Conservation (phyloP, 1,140 invertebrate species). For the Psix sp. region DNA sequence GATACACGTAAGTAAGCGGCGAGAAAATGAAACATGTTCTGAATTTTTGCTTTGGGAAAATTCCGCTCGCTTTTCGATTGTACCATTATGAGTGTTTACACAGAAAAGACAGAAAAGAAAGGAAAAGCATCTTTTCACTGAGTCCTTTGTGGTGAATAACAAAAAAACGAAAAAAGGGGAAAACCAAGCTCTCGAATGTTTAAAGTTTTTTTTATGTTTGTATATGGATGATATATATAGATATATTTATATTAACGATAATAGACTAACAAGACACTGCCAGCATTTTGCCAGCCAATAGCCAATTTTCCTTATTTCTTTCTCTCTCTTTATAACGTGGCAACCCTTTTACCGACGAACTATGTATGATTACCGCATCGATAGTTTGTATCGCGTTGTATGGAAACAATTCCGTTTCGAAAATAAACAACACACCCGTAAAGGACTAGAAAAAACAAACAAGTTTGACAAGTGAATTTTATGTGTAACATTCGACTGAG, state of each 20-base stretch:
- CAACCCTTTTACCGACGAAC: constrained; percentile 17
- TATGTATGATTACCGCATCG: too few relatives aligned
- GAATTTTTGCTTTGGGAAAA: constrained; percentile 48
- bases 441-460: constrained; percentile 67
- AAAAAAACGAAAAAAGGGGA: constrained; percentile 23
- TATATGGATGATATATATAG: constrained; percentile 27
- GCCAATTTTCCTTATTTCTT: constrained; percentile 33
- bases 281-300: constrained; percentile 29
- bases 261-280: constrained; percentile 17
- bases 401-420: constrained; percentile 7
- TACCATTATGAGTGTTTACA: constrained; percentile 60
- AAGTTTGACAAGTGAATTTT: constrained; percentile 72
- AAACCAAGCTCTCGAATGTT: constrained; percentile 26
- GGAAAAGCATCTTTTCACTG: too few relatives aligned
- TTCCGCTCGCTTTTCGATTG: constrained; percentile 55
- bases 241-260: constrained; percentile 19
- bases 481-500: constrained; percentile 76
- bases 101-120: constrained; percentile 28
- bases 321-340: constrained; percentile 41
- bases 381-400: too few relatives aligned
- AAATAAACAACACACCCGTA: constrained; percentile 47
- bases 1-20: constrained; percentile 53
- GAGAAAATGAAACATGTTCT: constrained; percentile 48
- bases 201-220: constrained; percentile 26
- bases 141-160: constrained; percentile 8